A percentile compares a stretch with the other conserved stretches of the same genome.
Evolutionary conservation across 2,797 vertebrate genomes (phyloP).

Genomic region (Falco cherrug): DNA sequence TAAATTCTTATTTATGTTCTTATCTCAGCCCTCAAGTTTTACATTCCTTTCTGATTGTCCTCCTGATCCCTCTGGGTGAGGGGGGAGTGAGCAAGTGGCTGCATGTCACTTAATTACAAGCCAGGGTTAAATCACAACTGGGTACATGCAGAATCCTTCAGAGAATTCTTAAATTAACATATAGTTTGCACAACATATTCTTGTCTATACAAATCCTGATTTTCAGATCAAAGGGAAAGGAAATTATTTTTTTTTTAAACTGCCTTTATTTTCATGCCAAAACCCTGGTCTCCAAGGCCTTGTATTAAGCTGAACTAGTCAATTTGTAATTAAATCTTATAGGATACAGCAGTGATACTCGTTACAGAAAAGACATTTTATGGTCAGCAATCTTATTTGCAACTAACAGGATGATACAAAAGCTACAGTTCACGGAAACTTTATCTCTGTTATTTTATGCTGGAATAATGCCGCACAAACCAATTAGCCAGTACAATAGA

Average conservation of each 20-base stretch:
- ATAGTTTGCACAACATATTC: background rate
- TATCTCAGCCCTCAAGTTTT: too few relatives aligned
- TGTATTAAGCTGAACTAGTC: background rate
- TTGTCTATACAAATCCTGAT: background rate
- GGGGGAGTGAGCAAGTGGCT: too few relatives aligned
- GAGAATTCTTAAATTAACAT: background rate
- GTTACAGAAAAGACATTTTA: background rate
- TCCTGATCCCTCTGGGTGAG: too few relatives aligned
- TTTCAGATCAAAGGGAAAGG: background rate
- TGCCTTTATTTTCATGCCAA: background rate
- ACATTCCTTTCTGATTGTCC: too few relatives aligned
- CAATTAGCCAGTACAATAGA: background rate
- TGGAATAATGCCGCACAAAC: background rate
- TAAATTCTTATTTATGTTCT: too few relatives aligned
- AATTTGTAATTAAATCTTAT: constrained; percentile 29
- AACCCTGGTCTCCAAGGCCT: background rate
- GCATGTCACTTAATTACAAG: too few relatives aligned
- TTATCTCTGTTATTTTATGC: constrained; percentile 10
- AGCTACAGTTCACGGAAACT: constrained; percentile 5
- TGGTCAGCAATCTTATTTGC: background rate
- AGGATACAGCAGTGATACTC: background rate
- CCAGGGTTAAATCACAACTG: too few relatives aligned
- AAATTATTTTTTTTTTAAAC: background rate
- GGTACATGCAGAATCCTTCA: background rate
- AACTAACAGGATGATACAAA: background rate